Conservation (phyloP, 2,797 vertebrate species). For the Rousettus madagascariensis region DNA sequence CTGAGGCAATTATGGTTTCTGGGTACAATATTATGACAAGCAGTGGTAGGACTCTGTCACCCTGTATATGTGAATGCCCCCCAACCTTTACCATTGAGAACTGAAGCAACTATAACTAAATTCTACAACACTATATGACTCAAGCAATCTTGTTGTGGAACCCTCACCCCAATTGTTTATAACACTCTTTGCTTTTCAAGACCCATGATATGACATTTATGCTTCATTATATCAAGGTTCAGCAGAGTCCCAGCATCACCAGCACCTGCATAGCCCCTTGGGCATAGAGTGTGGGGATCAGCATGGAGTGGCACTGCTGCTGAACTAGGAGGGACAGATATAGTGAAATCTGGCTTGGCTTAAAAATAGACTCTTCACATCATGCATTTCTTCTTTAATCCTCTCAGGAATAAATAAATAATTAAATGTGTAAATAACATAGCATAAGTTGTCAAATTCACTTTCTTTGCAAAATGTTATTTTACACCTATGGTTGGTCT, state of each 20-base stretch:
- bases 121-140: background rate
- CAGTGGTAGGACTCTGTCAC: background rate
- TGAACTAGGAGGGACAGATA: background rate
- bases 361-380: background rate
- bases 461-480: conserved; percentile 42
- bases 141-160: background rate
- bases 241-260: background rate
- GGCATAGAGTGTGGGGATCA: background rate
- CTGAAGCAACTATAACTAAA: background rate
- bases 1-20: background rate
- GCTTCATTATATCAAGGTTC: background rate
- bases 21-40: background rate
- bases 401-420: conserved; percentile 31
- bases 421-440: conserved; percentile 38
- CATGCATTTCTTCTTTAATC: background rate
- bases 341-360: background rate
- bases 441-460: conserved; percentile 34
- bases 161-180: background rate
- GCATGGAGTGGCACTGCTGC: background rate
- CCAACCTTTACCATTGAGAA: background rate
- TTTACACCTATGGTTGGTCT: background rate
- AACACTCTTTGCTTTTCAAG: background rate
- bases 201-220: background rate
- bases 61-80: background rate
- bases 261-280: background rate